Percentiles rank a stretch among this genome's conserved stretches.
Conservation (phyloP, 2,888 invertebrate genomes). For the Cactoblastis cactorum region DNA sequence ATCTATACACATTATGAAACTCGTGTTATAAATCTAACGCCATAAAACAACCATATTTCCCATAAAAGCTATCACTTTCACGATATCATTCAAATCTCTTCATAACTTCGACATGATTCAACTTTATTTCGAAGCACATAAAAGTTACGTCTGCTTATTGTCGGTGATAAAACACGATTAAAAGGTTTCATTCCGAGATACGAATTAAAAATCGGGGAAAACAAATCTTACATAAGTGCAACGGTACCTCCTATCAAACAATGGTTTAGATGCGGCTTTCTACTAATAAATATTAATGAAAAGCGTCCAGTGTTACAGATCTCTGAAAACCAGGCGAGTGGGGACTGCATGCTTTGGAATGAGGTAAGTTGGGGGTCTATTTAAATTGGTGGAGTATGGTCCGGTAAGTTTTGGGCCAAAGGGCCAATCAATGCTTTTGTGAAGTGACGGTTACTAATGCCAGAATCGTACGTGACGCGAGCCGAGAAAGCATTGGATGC, state of each 20-base stretch:
- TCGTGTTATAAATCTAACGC: not conserved
- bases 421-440: constrained; percentile 63
- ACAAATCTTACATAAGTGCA: constrained; percentile 9
- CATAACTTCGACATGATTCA: not conserved
- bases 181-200: not conserved
- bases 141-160: not conserved
- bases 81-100: not conserved
- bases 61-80: constrained; percentile 4
- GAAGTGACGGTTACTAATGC: constrained; percentile 55
- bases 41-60: constrained; percentile 2
- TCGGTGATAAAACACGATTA: not conserved
- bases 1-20: not conserved
- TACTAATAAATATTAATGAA: constrained; percentile 60
- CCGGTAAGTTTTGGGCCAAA: constrained; percentile 33
- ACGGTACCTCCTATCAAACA: constrained; percentile 24
- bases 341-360: constrained; percentile 15
- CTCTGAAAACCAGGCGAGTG: constrained; percentile 14
- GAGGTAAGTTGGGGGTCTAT: constrained; percentile 25
- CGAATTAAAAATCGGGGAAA: constrained; percentile 8
- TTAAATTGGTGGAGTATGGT: constrained; percentile 32
- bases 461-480: constrained; percentile 46
- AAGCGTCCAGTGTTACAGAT: constrained; percentile 27
- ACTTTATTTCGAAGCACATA: not conserved
- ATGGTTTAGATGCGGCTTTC: constrained; percentile 45
- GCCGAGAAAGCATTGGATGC: constrained; percentile 30